These are phyloP conservation scores for Oscheius sp. DNA, from an alignment of 2,888 invertebrate genomes.

Conservation along the genomic window DNA sequence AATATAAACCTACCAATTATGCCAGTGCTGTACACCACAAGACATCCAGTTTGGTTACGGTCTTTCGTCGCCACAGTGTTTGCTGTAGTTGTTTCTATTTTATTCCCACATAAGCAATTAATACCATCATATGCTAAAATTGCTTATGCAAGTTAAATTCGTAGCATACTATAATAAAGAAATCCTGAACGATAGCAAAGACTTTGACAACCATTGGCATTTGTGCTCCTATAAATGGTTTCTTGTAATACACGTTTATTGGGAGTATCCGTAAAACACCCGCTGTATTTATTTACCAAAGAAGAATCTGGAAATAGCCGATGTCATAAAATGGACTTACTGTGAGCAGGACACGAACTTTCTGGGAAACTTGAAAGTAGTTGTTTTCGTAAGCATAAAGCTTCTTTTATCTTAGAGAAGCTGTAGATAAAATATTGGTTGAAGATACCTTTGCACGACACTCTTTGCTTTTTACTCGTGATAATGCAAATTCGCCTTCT, in stretches of 20 bases:
- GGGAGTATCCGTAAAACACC: conserved; percentile 90
- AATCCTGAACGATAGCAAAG: conserved; percentile 92
- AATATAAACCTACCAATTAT: conserved; percentile 43
- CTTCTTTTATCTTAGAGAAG: conserved; percentile 37
- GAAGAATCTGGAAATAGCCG: conserved; percentile 41
- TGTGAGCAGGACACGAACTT: conserved; percentile 58
- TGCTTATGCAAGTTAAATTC: neutral
- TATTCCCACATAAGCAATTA: conserved; percentile 91
- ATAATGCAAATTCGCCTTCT: conserved; percentile 56
- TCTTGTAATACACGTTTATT: conserved; percentile 84
- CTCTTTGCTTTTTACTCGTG: conserved; percentile 51
- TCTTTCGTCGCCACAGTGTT: conserved; percentile 80
- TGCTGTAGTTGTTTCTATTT: conserved; percentile 72
- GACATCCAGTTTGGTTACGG: too few relatives aligned
- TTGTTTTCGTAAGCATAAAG: conserved; percentile 50
- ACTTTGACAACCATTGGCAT: conserved; percentile 85
- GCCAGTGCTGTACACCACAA: conserved; percentile 85
- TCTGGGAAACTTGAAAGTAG: conserved; percentile 51
- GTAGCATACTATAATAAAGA: conserved; percentile 81
- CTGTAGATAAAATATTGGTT: conserved; percentile 6
- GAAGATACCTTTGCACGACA: conserved; percentile 49
- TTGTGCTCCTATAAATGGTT: conserved; percentile 81
- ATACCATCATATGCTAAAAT: neutral
- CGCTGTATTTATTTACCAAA: conserved; percentile 80
- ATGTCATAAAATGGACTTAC: conserved; percentile 33